Base-by-base conservation (phyloP, 2,888 invertebrate genomes). In the Sarcophaga caerulescens region DNA sequence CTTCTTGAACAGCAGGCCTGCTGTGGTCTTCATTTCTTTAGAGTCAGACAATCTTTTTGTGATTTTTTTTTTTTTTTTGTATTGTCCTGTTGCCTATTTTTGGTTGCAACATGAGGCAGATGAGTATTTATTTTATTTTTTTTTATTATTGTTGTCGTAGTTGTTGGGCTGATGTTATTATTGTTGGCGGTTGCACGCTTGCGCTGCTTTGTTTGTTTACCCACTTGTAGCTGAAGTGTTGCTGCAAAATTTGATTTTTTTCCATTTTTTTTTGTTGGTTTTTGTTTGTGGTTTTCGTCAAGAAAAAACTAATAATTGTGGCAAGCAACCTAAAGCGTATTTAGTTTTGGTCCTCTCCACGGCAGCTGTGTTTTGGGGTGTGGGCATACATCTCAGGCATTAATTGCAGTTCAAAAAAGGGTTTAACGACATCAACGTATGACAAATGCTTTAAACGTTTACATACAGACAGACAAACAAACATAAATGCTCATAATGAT, bases 1-100 rank as follows among this genome's bases (percentile, higher is more conserved):
- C 91, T 92, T 90, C 89, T 89, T 86, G 21, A 87, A 85, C 85
- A 85, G 87, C 85, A 87, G 87, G 88, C 90, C 89, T 88, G 91
- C 91, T 90, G 91, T 85, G 90, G 86, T 70, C 74, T 75, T 69
- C 62, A 74, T 57, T 71, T 59, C 77, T 80, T 12, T 63, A 68
- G 69, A 59, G 14, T 11, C 14, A 47, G 1, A 4, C 14, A 14
- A 4, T 47, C 12, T 47, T 14, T 47, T 52, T 52, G 52, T 4
- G 14, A 14, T 52, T 52, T 4, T 52, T 52, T 52, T 52, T 52
- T 52, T 47, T 47, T 14, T 47, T 52, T 52, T 14, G 66, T 47
- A 66, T 80, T 57, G 47, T 44, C 52, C 76, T 75, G 88, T 35
- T 35, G 60, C 52, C 45, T 65, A 47, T 11, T 44, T 65, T 63